Base-by-base conservation (phyloP, 92 coral and sea anemone genomes). In the Desmophyllum pertusum region DNA sequence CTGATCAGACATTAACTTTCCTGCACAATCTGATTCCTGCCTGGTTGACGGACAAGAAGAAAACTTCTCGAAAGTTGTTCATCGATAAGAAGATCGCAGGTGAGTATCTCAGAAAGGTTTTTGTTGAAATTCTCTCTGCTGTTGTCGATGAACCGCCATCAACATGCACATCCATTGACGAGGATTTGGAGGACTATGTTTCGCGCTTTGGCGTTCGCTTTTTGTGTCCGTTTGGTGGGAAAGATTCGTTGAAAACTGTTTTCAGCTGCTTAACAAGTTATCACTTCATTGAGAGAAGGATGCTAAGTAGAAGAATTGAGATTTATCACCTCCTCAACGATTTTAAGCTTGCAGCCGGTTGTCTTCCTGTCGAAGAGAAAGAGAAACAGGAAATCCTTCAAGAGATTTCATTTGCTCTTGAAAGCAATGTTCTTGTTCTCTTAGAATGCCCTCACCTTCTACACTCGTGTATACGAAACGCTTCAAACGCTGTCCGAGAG, bases 181-280 rank as follows among this genome's bases (percentile, higher is more conserved):
- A n/a, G n/a, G n/a, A n/a, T n/a, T n/a, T n/a, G n/a, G n/a, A n/a
- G 18, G 77, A 85, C 41, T 68, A 70, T 21, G 38, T 68, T 42
- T 27, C 33, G 53, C 51, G 64, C 46, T 11, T 53, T 0, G 76
- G 70, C 8, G 65, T 78, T 27, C 74, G 73, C 7, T 3, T 42
- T 43, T 64, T 78, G 59, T 30, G 62, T 29, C 18, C 33, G 3
- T 63, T 19, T 52, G 39, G 48, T 13, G 73, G 61, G 30, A 42
- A 19, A 38, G 62, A 30, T 78, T 40, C 62, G 19, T 4, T 30
- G 61, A 55, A 39, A 17, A 55, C 42, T 6, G 80, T 57, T 68
- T 71, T 19, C 78, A 62, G 33, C 4, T 78, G 73, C 69, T 70
- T 85, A 73, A 85, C 89, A 10, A 70, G 45, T 23, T 85, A 51